Evolutionary conservation across 2,113 vertebrate genomes (phyloP).

Genomic region (Tragulus kanchil): DNA sequence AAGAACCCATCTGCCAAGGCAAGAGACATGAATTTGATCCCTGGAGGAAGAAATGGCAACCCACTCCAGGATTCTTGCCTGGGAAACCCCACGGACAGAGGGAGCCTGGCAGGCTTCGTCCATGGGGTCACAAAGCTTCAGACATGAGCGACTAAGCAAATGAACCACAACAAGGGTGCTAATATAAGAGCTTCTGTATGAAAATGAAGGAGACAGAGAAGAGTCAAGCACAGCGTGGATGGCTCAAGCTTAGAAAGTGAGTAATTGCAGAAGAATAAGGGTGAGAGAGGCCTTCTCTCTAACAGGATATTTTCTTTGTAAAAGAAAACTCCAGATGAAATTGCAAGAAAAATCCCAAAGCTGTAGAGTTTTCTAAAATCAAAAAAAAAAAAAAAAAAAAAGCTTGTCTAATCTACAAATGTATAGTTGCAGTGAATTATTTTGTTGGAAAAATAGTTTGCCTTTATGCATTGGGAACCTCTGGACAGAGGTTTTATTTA

Average conservation of each 20-base stretch:
- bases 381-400: not conserved
- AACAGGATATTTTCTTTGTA: not conserved
- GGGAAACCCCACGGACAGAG: not conserved
- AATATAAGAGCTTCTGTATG: not conserved
- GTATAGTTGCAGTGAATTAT: not conserved
- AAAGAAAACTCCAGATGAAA: not conserved
- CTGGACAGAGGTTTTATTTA: not conserved
- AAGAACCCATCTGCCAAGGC: not conserved
- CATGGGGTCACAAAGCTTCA: not conserved
- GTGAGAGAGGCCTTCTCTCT: not conserved
- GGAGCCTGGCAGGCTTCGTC: not conserved
- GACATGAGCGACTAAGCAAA: not conserved
- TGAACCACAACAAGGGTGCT: not conserved
- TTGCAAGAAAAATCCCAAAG: not conserved
- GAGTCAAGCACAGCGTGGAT: not conserved
- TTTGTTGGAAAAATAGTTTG: not conserved
- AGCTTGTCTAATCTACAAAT: not conserved
- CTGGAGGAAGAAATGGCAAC: not conserved
- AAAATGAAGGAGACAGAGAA: not conserved
- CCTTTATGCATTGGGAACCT: not conserved
- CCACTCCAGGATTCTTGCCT: not conserved
- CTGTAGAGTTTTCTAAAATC: not conserved
- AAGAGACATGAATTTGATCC: not conserved
- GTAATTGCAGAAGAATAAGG: not conserved
- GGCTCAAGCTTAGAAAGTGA: not conserved